phyloP scores from a whole-genome alignment of 2,888 invertebrate species.

The Hermodice carunculata region DNA sequence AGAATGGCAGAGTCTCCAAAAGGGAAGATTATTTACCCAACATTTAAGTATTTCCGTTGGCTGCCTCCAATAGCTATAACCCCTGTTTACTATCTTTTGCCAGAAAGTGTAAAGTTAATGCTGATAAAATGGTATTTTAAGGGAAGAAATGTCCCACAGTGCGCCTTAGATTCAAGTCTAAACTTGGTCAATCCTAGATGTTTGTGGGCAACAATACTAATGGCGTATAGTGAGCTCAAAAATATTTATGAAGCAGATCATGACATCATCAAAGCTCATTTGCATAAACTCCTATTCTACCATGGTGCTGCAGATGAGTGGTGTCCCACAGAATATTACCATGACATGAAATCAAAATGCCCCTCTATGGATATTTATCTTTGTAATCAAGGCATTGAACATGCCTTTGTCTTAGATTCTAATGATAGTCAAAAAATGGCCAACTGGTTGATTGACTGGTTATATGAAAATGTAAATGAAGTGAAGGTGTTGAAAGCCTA shows the following conservation, averaged over 20 bases:
- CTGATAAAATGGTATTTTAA: slow-evolving; percentile 61
- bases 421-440: no score
- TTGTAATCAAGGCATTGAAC: slow-evolving; percentile 76
- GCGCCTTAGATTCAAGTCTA: slow-evolving; percentile 58
- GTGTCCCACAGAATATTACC: slow-evolving; percentile 82
- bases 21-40: slow-evolving; percentile 77
- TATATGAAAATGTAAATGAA: no score
- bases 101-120: slow-evolving; percentile 43
- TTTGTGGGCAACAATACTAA: slow-evolving; percentile 50
- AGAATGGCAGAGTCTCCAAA: slow-evolving; percentile 82
- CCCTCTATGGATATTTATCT: slow-evolving; percentile 76
- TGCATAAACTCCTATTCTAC: slow-evolving; percentile 81
- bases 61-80: slow-evolving; percentile 54
- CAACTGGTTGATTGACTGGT: no score
- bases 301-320: slow-evolving; percentile 86
- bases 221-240: slow-evolving; percentile 78
- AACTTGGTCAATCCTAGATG: slow-evolving; percentile 59
- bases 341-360: slow-evolving; percentile 76
- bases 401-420: slow-evolving; percentile 83
- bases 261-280: slow-evolving; percentile 74
- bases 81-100: slow-evolving; percentile 54
- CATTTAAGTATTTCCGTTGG: slow-evolving; percentile 72
- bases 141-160: slow-evolving; percentile 50
- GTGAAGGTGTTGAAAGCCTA: no score
- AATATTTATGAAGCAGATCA: slow-evolving; percentile 78